Base-by-base conservation (phyloP, 2,113 vertebrate species). In the Callipepla californica region DNA sequence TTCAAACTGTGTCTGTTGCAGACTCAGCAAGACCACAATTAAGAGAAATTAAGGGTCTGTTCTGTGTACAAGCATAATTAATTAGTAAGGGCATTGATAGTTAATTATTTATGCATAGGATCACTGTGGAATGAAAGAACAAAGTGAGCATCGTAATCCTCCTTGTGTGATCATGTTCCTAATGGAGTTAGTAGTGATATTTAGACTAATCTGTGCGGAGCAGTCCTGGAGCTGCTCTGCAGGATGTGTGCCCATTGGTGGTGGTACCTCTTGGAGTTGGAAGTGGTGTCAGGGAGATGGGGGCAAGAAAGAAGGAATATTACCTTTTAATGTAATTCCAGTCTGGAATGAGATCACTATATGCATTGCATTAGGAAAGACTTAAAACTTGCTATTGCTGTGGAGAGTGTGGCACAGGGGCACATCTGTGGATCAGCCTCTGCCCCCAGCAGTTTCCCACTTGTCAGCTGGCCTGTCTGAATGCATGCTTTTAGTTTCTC, bases 41-140 rank as follows among this genome's bases (percentile, higher is more conserved):
- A 96, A 95, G 80, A 97, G 77, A 97, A 97, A 96, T 95, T 90
- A 95, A 94, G 58, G 93, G 89, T 87, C 92, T 92, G 58, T 87
- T 89, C 92, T 94, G 89, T 81, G 92, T 94, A 90, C 91, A 79
- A 92, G 87, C 89, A 92, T 94, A 95, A 95, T 91, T 94, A 96
- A 95, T 91, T 95, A 96, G 94, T 86, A 95, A 92, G 85, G 84
- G 94, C 85, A 81, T 30, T 92, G 89, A 87, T 92, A 92, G 86
- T 95, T 97, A 97, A 96, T 96, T 96, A 93, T 94, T 90, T 93
- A 78, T 94, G 79, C 94, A 50, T n/a, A 95, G 93, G 87, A 88
- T 91, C 32, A 42, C 47, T 19, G 45, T 84, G 94, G 89, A 96
- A 79, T 76, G 95, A 89, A 97, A 94, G 58, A 87, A 74, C 93